Percentiles rank a stretch among this genome's conserved stretches.
phyloP scores from a whole-genome alignment of 2,888 invertebrate genomes.

The Crioceris asparagi region DNA sequence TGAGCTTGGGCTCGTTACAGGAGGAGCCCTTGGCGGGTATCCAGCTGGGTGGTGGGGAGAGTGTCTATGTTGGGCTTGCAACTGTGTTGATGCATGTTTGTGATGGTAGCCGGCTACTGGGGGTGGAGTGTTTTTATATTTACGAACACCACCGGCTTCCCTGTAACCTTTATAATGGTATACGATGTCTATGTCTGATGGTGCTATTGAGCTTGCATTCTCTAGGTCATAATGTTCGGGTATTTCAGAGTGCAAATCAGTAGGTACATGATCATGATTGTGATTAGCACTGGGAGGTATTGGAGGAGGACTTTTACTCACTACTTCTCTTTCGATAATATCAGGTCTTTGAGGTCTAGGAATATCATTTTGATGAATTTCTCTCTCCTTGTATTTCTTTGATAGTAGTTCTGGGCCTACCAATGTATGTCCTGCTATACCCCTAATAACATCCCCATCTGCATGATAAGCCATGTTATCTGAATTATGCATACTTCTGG shows the following conservation, averaged over 20 bases:
- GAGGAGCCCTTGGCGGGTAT: slow-evolving; percentile 62
- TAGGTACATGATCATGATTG: slow-evolving; percentile 52
- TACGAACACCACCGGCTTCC: slow-evolving; percentile 71
- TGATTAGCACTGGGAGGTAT: slow-evolving; percentile 61
- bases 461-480: slow-evolving; percentile 61
- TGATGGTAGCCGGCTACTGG: slow-evolving; percentile 68
- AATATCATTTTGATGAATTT: slow-evolving; percentile 48
- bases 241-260: slow-evolving; percentile 66
- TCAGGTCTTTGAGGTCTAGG: slow-evolving; percentile 82
- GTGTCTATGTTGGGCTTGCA: slow-evolving; percentile 62
- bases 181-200: slow-evolving; percentile 93
- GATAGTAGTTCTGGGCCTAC: slow-evolving; percentile 78
- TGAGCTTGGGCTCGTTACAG: slow-evolving; percentile 42
- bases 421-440: slow-evolving; percentile 65
- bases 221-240: slow-evolving; percentile 94
- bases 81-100: slow-evolving; percentile 57
- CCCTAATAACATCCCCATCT: slow-evolving; percentile 64
- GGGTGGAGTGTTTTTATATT: slow-evolving; percentile 80
- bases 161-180: slow-evolving; percentile 90
- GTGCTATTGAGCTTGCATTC: slow-evolving; percentile 94
- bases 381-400: slow-evolving; percentile 77
- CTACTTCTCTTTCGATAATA: slow-evolving; percentile 83
- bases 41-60: slow-evolving; percentile 68
- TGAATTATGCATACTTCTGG: slow-evolving; percentile 55
- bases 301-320: slow-evolving; percentile 75